Evolutionary conservation across 2,888 invertebrate species (phyloP).

Genomic region (Leucophenga montana): DNA sequence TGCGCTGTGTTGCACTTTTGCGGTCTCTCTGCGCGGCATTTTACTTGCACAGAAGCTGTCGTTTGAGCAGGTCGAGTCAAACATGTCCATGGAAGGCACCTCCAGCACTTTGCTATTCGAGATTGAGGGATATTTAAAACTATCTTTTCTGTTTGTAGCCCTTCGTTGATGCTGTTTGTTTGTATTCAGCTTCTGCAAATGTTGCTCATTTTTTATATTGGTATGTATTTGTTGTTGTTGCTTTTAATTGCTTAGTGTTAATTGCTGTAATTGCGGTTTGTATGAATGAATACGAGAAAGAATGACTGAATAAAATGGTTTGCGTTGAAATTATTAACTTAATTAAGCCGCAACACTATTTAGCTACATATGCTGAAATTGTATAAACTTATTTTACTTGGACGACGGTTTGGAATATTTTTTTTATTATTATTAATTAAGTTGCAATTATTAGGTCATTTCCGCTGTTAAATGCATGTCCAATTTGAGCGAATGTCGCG

Average conservation of each 20-base stretch:
- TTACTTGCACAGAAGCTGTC: conserved; percentile 2
- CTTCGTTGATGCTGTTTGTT: conserved; percentile 55
- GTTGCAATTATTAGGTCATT: conserved; percentile 3
- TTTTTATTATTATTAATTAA: neutral
- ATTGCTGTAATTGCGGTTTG: conserved; percentile 64
- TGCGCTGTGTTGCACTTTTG: conserved; percentile 43
- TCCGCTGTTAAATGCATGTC: neutral
- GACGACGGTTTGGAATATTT: neutral
- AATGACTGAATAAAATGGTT: neutral
- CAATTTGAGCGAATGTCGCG: neutral
- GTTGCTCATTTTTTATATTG: neutral
- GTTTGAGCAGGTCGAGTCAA: neutral
- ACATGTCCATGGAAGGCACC: neutral
- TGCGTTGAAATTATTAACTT: conserved; percentile 4
- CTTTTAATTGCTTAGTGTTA: conserved; percentile 65
- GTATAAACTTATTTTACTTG: neutral
- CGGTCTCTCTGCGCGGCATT: conserved; percentile 42
- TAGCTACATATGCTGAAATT: neutral
- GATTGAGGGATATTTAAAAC: conserved; percentile 7
- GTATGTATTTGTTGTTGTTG: conserved; percentile 50
- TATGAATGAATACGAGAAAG: neutral
- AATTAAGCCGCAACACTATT: conserved; percentile 5
- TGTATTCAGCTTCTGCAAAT: neutral
- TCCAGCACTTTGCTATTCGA: neutral
- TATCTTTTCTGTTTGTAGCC: conserved; percentile 27